phyloP scores from a whole-genome alignment of 2,888 invertebrate genomes.

The Folsomia candida region DNA sequence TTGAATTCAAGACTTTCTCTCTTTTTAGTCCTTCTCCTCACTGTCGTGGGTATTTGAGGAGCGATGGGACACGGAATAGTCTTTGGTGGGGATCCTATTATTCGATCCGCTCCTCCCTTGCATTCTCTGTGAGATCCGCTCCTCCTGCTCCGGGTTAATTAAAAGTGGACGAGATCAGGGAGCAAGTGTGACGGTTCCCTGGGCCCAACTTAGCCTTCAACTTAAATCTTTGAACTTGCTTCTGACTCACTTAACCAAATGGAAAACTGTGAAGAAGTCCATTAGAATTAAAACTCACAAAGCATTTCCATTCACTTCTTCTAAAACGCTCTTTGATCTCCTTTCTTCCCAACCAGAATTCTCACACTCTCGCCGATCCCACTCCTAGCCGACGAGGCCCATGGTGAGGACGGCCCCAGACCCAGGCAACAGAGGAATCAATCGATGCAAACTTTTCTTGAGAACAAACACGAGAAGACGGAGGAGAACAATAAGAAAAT shows the following conservation, averaged over 20 bases:
- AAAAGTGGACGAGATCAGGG: conserved; percentile 27
- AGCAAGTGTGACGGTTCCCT: conserved; percentile 35
- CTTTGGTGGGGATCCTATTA: too few species aligned
- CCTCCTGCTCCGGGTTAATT: conserved; percentile 24
- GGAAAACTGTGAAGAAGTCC: not conserved
- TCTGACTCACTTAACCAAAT: conserved; percentile 3
- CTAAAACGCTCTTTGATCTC: not conserved
- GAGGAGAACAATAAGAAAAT: too few species aligned
- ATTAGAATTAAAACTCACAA: conserved; percentile 7
- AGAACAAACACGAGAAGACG: too few species aligned
- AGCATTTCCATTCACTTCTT: not conserved
- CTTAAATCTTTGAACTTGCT: not conserved
- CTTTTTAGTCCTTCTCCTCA: too few species aligned
- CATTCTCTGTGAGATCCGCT: not conserved
- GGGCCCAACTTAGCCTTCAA: conserved; percentile 14
- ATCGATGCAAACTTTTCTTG: not conserved
- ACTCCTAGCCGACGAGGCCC: too few species aligned
- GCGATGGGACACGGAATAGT: too few species aligned
- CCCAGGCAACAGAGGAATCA: not conserved
- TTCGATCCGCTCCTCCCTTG: too few species aligned
- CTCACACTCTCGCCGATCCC: too few species aligned
- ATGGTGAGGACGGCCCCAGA: too few species aligned
- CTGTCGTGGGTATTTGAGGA: too few species aligned
- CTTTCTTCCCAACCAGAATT: not conserved
- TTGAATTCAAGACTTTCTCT: too few species aligned